Evolutionary conservation across 2,113 vertebrate species (phyloP), one percentile per base, ranked within the genome.

Genomic region (Carlito syrichta): DNA sequence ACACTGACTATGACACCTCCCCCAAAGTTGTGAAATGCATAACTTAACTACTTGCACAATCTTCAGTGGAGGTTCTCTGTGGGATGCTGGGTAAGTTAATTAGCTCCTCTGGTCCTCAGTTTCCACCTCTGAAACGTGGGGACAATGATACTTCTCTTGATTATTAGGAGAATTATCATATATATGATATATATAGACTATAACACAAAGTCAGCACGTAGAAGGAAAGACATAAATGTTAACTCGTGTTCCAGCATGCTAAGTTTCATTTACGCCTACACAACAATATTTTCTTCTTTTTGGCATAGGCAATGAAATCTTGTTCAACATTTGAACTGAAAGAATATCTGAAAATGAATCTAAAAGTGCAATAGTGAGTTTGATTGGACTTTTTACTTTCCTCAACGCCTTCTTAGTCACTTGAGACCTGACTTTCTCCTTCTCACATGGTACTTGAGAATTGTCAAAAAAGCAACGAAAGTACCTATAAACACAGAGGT

Each of bases 401-500:
- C 40, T 62, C 40, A 52, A 27, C 23, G 45, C 6, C 40, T 89
- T 86, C 69, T 74, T 56, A 60, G 82, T 89, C 54, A 77, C 76
- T 62, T 66, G 22, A 96, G 71, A 96, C 43, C 38, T 7, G 5
- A 54, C 45, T 32, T 87, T 79, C 5, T 85, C 19, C 19, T 63
- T 87, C 35, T 78, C 52, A 91, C 86, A 76, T n/a, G 78, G 66
- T 38, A 94, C 85, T 96, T 82, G 88, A 56, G 87, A 81, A 86
- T 91, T 9, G 7, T 54, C 66, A 95, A 71, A 71, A 52, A 86
- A 77, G 35, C 40, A 32, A 76, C 12, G 62, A 77, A 48, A 45
- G 4, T 50, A n/a, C 40, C 69, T 74, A 78, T 73, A 60, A 78
- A 95, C 62, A 40, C 16, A 35, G 73, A 32, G n/a, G 23, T 95